Base-by-base conservation (phyloP, 2,888 invertebrate species). In the Merodon equestris region DNA sequence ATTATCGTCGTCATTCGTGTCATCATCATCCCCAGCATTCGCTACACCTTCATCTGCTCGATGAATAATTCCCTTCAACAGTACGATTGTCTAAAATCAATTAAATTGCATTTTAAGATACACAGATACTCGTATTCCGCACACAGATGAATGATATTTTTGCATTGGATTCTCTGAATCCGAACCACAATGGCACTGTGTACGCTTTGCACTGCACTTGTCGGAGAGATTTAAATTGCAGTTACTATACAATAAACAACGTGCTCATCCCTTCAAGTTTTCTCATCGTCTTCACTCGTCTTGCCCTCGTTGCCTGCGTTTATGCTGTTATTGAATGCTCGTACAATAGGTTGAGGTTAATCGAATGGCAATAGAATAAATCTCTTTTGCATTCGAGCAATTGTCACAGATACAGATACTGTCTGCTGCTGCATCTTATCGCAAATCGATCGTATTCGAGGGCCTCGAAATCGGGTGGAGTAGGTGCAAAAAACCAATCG, bases 351-450 rank as follows among this genome's bases (percentile, higher is more conserved):
- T 77, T 77, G 77, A 77, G 77, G 77, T 77, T 77, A 77, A 77
- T 77, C 72, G 77, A 72, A 72, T 77, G 77, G 77, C 73, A 77
- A 77, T 77, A 57, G 67, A 77, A 72, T 77, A 72, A 77, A 77
- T 77, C 77, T 77, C 57, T 72, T 51, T 61, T 57, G 58, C 10
- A 61, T 72, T 77, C 57, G 67, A 67, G 57, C 72, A 68, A 63
- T 77, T 77, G 77, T 58, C 67, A 68, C 51, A 77, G 77, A 72
- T 72, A 63, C 67, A 56, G 42, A 13, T 10, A 40, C n/a, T n/a
- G 40, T 15, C 19, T 14, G 18, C 14, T 14, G 36, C 34, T 9
- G n/a, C 10, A 40, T n/a, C 40, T n/a, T 10, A 10, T 9, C 10
- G 36, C 36, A 36, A 36, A 5, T 3, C 40, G 40, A 27, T 27